A percentile compares a stretch with the other conserved stretches of the same genome.
Conservation (phyloP, 2,797 vertebrate genomes). For the Scarus forsteni region DNA sequence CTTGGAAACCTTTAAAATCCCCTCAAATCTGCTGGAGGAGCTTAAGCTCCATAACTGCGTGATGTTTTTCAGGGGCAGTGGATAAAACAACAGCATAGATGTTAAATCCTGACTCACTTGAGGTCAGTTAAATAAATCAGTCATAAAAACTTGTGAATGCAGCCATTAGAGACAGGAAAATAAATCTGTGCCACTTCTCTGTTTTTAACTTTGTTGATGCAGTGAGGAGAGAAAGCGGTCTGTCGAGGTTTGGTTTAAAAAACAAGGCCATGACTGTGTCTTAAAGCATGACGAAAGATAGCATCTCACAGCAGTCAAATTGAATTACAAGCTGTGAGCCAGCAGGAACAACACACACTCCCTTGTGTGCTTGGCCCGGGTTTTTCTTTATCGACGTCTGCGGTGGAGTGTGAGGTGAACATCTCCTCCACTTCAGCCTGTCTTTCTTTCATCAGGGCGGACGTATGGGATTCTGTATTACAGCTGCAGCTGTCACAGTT, state of each 20-base stretch:
- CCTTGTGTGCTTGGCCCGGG: slow-evolving; percentile 18
- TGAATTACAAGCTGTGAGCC: slow-evolving; percentile 42
- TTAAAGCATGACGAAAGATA: slow-evolving; percentile 26
- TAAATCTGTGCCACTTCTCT: neutral
- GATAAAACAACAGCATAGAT: slow-evolving; percentile 24
- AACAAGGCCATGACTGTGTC: slow-evolving; percentile 18
- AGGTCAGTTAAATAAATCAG: slow-evolving; percentile 21
- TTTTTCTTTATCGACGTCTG: slow-evolving; percentile 30
- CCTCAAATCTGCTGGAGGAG: neutral
- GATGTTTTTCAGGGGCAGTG: neutral
- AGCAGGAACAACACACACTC: slow-evolving; percentile 36
- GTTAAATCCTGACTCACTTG: slow-evolving; percentile 22
- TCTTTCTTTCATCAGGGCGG: slow-evolving; percentile 22
- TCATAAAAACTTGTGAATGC: slow-evolving; percentile 9
- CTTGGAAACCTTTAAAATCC: slow-evolving; percentile 6
- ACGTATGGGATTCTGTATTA: slow-evolving; percentile 38
- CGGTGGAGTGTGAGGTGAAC: slow-evolving; percentile 6
- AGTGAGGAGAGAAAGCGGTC: slow-evolving; percentile 15
- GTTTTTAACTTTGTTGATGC: slow-evolving; percentile 9
- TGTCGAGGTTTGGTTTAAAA: slow-evolving; percentile 15
- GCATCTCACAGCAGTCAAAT: slow-evolving; percentile 35
- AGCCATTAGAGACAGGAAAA: neutral
- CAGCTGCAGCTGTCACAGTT: slow-evolving; percentile 45
- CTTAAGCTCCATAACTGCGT: slow-evolving; percentile 7
- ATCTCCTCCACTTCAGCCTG: slow-evolving; percentile 34